These are phyloP conservation scores for Tenebrosternarchus preto DNA, from an alignment of 2,113 vertebrate species.

Conservation along the genomic window DNA sequence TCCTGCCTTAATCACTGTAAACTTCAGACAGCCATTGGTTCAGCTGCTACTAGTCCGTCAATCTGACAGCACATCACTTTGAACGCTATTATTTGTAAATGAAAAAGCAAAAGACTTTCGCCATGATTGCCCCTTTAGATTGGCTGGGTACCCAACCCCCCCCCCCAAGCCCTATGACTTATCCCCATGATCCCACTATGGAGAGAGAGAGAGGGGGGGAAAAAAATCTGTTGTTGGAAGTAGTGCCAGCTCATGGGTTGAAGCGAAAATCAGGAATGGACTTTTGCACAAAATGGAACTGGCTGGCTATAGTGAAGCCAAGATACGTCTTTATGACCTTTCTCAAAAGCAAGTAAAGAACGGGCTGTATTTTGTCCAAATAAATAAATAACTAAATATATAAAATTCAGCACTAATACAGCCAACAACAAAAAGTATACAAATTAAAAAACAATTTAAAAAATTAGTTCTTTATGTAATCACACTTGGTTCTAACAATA, in stretches of 20 bases:
- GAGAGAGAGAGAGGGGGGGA: constrained; percentile 49
- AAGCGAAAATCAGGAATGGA: constrained; percentile 63
- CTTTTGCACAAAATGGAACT: constrained; percentile 44
- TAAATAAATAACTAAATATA: too few species aligned
- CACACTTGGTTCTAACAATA: too few species aligned
- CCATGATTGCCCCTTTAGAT: constrained; percentile 55
- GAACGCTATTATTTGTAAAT: not conserved
- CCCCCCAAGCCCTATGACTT: constrained; percentile 66
- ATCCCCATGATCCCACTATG: constrained; percentile 73
- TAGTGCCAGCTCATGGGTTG: constrained; percentile 69
- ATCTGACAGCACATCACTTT: not conserved
- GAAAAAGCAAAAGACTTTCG: constrained; percentile 30
- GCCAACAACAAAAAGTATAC: too few species aligned
- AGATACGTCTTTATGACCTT: not conserved
- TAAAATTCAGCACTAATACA: too few species aligned
- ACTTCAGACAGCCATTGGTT: not conserved
- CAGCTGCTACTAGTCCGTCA: not conserved
- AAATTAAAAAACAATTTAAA: too few species aligned
- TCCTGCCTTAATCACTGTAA: not conserved
- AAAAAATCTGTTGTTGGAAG: constrained; percentile 73
- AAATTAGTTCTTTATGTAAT: too few species aligned
- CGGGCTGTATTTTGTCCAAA: too few species aligned
- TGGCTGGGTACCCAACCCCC: constrained; percentile 61
- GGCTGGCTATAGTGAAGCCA: not conserved
- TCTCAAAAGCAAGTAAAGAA: not conserved